Conservation (phyloP, 2,888 invertebrate species). For the Ashinkailepas kermadecensis region DNA sequence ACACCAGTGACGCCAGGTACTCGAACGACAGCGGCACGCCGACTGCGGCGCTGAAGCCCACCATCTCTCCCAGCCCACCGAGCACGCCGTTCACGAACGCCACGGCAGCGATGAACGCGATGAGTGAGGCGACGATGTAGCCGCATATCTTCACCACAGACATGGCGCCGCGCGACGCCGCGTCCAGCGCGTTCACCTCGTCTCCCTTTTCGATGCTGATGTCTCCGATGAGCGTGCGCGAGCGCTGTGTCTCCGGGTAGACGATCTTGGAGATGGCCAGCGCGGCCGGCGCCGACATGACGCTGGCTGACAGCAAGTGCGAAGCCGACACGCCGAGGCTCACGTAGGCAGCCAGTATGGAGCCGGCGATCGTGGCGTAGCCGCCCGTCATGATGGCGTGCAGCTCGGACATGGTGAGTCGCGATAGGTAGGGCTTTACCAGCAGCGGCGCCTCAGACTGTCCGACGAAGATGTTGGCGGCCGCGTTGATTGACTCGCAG, state of each 20-base stretch:
- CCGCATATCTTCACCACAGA: slow-evolving; percentile 55
- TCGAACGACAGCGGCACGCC: slow-evolving; percentile 23
- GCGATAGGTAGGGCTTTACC: slow-evolving; percentile 74
- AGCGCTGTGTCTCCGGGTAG: slow-evolving; percentile 81
- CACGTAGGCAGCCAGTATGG: slow-evolving; percentile 87
- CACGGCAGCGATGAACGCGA: slow-evolving; percentile 83
- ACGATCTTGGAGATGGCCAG: slow-evolving; percentile 81
- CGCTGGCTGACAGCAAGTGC: slow-evolving; percentile 82
- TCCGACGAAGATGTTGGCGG: slow-evolving; percentile 90
- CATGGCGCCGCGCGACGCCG: slow-evolving; percentile 86
- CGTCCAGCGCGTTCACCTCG: slow-evolving; percentile 76
- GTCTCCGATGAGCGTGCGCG: slow-evolving; percentile 65
- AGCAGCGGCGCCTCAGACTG: slow-evolving; percentile 86
- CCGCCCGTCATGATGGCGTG: slow-evolving; percentile 91
- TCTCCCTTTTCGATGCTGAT: slow-evolving; percentile 64
- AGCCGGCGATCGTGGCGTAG: slow-evolving; percentile 88
- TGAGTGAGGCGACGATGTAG: slow-evolving; percentile 82
- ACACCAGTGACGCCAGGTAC: slow-evolving; percentile 44
- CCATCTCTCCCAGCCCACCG: slow-evolving; percentile 68
- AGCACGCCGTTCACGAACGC: slow-evolving; percentile 74
- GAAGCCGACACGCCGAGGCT: slow-evolving; percentile 78
- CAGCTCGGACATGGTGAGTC: slow-evolving; percentile 81
- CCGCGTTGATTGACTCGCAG: slow-evolving; percentile 85
- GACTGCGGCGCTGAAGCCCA: slow-evolving; percentile 55
- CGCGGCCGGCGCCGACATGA: slow-evolving; percentile 94